Evolutionary conservation across 2,888 invertebrate species (phyloP), one percentile per base, ranked within the genome.

Genomic region (Caenorhabditis sp.): DNA sequence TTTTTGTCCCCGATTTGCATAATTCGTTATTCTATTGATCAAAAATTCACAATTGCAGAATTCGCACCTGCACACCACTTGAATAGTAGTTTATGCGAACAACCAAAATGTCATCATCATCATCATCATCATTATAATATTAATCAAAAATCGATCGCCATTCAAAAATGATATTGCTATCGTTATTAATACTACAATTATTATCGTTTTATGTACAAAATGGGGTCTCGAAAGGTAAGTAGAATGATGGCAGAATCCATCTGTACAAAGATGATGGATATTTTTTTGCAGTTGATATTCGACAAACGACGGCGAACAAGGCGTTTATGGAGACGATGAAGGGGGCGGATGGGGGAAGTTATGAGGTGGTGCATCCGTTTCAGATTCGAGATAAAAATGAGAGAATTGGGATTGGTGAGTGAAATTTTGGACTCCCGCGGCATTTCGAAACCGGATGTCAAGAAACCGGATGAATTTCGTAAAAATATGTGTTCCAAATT

Each of bases 301-400:
- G 83, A 0, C 82, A 86, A 66, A 78, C 84, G n/a, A 68, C 77
- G 0, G 76, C 82, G 60, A 89, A 89, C 80, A 87, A 86, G 60
- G 87, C 85, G 53, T 84, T 89, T 73, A 83, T 88, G 65, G 82
- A 85, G 58, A 82, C 83, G 49, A 85, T 88, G 58, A 88, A 88
- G 14, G n/a, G n/a, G n/a, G 84, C 87, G 53, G 84, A 83, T 26
- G 87, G 88, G 10, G 31, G 5, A 4, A 31, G 10, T 10, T 88
- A 88, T 78, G 88, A 89, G 71, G 84, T 89, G 58, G 88, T 89
- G 49, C 88, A 89, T 79, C 89, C 89, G 1, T 88, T 89, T 70
- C 89, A 89, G 82, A 82, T 90, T 23, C 84, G 88, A 12, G 88
- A 88, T 61, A 87, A 88, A 58, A 82, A 83, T 65, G 86, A 85